Evolutionary conservation across 2,113 vertebrate species (phyloP), one percentile per base, ranked within the genome.

Genomic region (Forbesichthys agassizii): DNA sequence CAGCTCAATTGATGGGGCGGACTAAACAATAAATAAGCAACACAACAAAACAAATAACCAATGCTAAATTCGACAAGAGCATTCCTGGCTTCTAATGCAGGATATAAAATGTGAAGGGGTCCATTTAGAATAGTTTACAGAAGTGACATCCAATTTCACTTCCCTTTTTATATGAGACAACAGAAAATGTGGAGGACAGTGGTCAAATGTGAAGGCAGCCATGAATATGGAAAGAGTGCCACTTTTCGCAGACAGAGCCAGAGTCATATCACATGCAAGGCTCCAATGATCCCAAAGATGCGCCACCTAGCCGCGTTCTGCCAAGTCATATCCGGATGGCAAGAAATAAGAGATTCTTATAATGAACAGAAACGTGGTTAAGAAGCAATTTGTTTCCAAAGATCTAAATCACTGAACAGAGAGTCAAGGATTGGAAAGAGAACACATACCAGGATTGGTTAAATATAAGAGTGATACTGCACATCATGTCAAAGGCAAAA

Each of bases 151-250:
- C 1, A 7, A 53, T 9, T 56, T 53, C 33, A 69, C 68, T 84
- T 89, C 80, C 81, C 11, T 78, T 65, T 61, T 73, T 33, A 42
- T 48, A 51, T 74, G 61, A 64, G 54, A 42, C 36, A 42, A 42
- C 36, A 42, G 36, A 42, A 42, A 42, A 42, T 6, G 36, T 5
- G 36, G 36, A 42, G 36, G 36, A 42, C 36, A 8, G 49, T 51
- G 49, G 33, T 8, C 33, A 33, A 54, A 13, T 65, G 27, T 42
- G 10, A 46, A 66, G 11, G 46, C n/a, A 55, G 18, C 12, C 33
- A 20, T 13, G 48, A 11, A 18, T 48, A 47, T 13, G 49, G 61
- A 63, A 16, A 9, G 18, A 68, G 16, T n/a, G 20, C n/a, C 16
- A 16, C 52, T 66, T 46, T 52, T 33, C 42, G 14, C 2, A 57